Percentiles rank a stretch among this genome's conserved stretches.
These are phyloP conservation scores for Strigamia crassipes DNA, from an alignment of 2,888 invertebrate species.

Conservation along the genomic window DNA sequence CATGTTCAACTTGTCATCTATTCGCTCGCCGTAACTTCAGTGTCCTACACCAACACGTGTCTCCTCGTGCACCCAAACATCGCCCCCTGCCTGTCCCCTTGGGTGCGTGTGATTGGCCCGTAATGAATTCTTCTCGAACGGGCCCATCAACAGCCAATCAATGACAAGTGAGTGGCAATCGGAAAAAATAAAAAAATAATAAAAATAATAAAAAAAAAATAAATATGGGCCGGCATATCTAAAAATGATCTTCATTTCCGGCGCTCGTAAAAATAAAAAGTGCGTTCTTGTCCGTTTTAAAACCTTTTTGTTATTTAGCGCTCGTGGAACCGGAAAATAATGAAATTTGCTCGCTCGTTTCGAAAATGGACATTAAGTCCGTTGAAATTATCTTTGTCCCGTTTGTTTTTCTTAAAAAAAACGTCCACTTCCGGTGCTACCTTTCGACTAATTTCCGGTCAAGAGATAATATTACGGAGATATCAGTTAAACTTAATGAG, in stretches of 20 bases:
- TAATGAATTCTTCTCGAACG: background rate
- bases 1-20: conserved; percentile 30
- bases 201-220: too few relatives aligned
- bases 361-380: background rate
- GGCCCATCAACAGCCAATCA: background rate
- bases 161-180: background rate
- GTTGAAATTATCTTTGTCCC: background rate
- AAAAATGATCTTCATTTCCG: background rate
- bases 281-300: too few relatives aligned
- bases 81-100: background rate
- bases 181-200: too few relatives aligned
- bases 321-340: too few relatives aligned
- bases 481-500: conserved; percentile 2
- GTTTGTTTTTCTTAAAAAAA: background rate
- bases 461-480: background rate
- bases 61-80: background rate
- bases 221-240: background rate
- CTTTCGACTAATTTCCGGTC: background rate
- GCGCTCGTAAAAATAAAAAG: too few relatives aligned
- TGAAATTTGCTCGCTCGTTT: background rate
- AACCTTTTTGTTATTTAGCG: background rate
- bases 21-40: background rate
- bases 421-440: background rate
- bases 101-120: background rate
- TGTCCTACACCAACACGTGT: background rate